A percentile compares a stretch with the other conserved stretches of the same genome.
Conservation (phyloP, 2,888 invertebrate species). For the Acheta domesticus region DNA sequence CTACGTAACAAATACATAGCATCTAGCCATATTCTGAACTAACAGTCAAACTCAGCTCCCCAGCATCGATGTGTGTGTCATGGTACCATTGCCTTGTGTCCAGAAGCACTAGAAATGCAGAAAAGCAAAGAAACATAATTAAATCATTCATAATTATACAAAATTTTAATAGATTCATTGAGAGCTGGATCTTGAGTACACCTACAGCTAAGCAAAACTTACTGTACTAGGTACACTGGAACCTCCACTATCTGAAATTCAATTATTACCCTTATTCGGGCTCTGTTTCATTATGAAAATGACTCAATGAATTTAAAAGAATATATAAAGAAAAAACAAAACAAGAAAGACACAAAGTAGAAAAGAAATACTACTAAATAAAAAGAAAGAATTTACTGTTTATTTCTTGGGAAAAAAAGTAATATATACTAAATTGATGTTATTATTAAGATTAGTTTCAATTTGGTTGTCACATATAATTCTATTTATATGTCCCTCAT, state of each 20-base stretch:
- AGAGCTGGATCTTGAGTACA: too few species aligned
- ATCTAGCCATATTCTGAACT: slow-evolving; percentile 85
- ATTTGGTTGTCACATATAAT: too few species aligned
- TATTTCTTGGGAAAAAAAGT: too few species aligned
- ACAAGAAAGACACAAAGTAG: too few species aligned
- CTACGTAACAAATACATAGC: not conserved
- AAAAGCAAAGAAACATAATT: not conserved
- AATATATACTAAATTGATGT: too few species aligned
- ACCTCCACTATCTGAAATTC: not conserved
- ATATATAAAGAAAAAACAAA: too few species aligned
- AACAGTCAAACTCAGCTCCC: slow-evolving; percentile 79
- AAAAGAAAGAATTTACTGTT: too few species aligned
- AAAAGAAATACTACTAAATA: too few species aligned
- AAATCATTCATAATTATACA: not conserved
- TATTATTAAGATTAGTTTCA: too few species aligned
- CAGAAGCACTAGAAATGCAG: slow-evolving; percentile 63
- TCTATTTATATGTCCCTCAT: too few species aligned
- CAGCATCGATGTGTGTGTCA: slow-evolving; percentile 74
- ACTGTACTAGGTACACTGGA: not conserved
- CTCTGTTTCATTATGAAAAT: not conserved
- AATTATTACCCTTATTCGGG: not conserved
- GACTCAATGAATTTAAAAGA: not conserved
- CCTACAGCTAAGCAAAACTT: not conserved
- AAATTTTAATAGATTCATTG: too few species aligned
- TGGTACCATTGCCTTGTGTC: slow-evolving; percentile 93